Conservation (phyloP, 1,140 invertebrate genomes). For the Holcopasites calliopsidis region DNA sequence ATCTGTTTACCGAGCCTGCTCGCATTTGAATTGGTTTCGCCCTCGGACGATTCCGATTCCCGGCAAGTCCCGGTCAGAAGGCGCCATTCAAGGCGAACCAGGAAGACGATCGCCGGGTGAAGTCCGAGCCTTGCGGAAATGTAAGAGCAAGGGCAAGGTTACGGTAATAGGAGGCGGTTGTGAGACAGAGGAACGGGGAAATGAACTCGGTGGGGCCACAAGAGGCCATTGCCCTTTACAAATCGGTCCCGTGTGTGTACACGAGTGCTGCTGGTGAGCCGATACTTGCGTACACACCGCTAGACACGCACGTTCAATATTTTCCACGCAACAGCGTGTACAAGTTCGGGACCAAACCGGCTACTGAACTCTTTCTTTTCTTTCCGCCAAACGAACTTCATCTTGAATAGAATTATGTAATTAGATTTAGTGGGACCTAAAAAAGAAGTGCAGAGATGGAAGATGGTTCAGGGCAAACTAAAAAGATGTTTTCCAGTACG, state of each 20-base stretch:
- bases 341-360: background rate
- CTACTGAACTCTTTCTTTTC: background rate
- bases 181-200: conserved; percentile 58
- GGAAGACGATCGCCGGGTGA: conserved; percentile 12
- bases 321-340: background rate
- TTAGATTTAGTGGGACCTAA: background rate
- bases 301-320: background rate
- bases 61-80: background rate
- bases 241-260: conserved; percentile 41
- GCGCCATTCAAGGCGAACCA: conserved; percentile 24
- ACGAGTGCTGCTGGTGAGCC: background rate
- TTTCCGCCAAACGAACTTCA: background rate
- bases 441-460: background rate
- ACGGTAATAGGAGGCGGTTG: conserved; percentile 57
- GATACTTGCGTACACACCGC: background rate
- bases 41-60: background rate
- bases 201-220: conserved; percentile 65
- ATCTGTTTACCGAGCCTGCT: background rate
- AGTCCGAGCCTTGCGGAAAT: conserved; percentile 25
- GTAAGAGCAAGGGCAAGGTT: conserved; percentile 63
- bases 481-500: background rate
- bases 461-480: too few relatives aligned
- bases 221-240: conserved; percentile 66
- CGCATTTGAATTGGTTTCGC: background rate
- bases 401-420: background rate